These are phyloP conservation scores for Phrynosoma platyrhinos DNA, from an alignment of 2,113 vertebrate genomes.

Conservation along the genomic window DNA sequence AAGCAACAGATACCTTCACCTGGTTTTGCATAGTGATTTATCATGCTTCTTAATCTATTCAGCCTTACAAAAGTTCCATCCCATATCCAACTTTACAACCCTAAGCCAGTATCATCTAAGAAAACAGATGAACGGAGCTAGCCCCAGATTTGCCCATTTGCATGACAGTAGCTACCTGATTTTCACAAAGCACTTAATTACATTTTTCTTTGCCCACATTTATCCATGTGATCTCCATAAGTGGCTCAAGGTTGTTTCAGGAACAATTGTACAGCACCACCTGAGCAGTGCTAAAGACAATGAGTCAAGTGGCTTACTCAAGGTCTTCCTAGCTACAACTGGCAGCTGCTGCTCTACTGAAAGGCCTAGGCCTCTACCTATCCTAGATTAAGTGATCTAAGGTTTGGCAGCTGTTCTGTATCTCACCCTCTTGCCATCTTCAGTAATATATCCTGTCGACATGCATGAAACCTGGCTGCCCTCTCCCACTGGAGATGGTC, in stretches of 20 bases:
- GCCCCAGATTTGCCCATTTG: neutral
- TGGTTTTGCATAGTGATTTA: too few relatives aligned
- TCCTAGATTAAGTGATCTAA: neutral
- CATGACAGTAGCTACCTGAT: neutral
- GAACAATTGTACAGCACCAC: neutral
- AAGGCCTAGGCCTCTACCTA: neutral
- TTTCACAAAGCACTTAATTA: neutral
- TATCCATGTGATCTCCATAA: neutral
- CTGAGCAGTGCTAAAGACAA: neutral
- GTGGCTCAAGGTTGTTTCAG: neutral
- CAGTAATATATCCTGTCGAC: neutral
- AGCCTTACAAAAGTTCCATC: too few relatives aligned
- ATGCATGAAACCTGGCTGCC: slow-evolving; percentile 4
- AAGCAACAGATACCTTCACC: too few relatives aligned
- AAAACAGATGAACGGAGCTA: neutral
- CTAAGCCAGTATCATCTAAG: neutral
- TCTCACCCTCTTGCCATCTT: rapidly evolving
- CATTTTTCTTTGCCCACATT: neutral
- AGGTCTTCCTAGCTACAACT: neutral
- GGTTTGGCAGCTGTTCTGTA: neutral
- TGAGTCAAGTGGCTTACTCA: neutral
- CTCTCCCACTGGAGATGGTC: slow-evolving; percentile 46
- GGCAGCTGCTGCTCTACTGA: neutral
- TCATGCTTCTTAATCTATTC: too few relatives aligned
- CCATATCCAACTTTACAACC: too few relatives aligned